Base-by-base conservation (phyloP, 2,797 vertebrate species). In the Atherinosoma microstoma region DNA sequence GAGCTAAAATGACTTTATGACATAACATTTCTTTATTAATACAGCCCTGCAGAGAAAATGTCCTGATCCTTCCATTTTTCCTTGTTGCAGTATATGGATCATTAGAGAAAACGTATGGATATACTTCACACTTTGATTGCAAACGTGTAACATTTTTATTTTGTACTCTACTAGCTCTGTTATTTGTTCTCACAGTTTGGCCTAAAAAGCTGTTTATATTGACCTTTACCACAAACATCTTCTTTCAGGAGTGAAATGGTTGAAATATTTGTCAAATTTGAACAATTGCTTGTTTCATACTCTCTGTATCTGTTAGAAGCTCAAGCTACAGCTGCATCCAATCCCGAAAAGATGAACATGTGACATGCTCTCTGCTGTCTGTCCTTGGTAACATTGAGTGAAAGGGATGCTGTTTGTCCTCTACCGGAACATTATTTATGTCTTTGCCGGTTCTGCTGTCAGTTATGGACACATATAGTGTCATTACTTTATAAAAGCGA, bases 371-470 rank as follows among this genome's bases (percentile, higher is more conserved):
- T 42, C 70, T 73, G 64, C 49, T 40, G 40, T 34, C 34, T 20
- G 0, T 16, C 66, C 65, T 64, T 1, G 36, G 62, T 60, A 51
- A 68, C 73, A 30, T 35, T 75, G 73, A 85, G 51, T 72, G 69
- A 78, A 51, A 73, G 58, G 49, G 76, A 83, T 78, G 9, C 35
- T 2, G 11, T 66, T 73, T 82, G 72, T 85, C 71, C 58, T 67
- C 65, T 66, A 38, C 64, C 76, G 75, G 78, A 82, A 82, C 66
- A 56, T 80, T 64, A 81, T 22, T 15, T 6, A 57, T 6, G 12
- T 29, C 4, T 45, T 68, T 15, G 13, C 6, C 27, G 16, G 29
- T 18, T 16, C 45, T 69, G 3, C 69, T 67, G 34, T 78, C 73
- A 86, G 56, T 83, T 59, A 73, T 29, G 45, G 67, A 34, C 53